Evolutionary conservation across 2,113 vertebrate species (phyloP), one percentile per base, ranked within the genome.

Genomic region (Lynx canadensis): DNA sequence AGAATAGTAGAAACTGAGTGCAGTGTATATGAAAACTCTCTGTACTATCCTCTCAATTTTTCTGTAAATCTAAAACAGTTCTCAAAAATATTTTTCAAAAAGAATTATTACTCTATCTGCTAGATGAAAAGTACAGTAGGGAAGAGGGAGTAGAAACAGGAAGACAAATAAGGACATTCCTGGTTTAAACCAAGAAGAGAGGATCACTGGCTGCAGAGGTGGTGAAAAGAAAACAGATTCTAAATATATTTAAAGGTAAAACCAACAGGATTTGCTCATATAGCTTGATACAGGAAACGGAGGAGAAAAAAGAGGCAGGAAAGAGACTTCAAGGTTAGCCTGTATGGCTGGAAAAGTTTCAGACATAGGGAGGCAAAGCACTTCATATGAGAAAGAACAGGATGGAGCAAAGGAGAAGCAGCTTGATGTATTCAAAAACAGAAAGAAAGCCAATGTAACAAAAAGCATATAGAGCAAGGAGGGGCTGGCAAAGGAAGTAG

Each of bases 111-210:
- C 6, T 57, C 29, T 48, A 76, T 82, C 71, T 79, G 36, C 19
- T 63, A 78, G 41, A 23, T 90, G 1, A 38, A 82, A 96, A 73
- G 45, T 93, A 85, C 11, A 89, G 50, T 23, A 81, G 12, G 45
- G n/a, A 29, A 91, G 33, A 76, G 16, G 80, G 19, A 60, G 66
- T 9, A 97, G 57, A 90, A 91, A 94, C 4, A 91, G 12, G 18
- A 55, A 94, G 66, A 93, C 38, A 79, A 94, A 83, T 76, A 36
- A 94, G 69, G 73, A 95, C 52, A 41, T 31, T 90, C 69, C 78
- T 78, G 4, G 13, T 93, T 68, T 36, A 96, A 95, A 91, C 9
- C 68, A 92, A 74, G n/a, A 23, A 94, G 96, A 98, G 55, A 96
- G 52, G 63, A 82, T 31, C 4, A 11, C 79, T 16, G 16, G 0